Base-by-base conservation (phyloP, 2,888 invertebrate species). In the Allygus modestus region DNA sequence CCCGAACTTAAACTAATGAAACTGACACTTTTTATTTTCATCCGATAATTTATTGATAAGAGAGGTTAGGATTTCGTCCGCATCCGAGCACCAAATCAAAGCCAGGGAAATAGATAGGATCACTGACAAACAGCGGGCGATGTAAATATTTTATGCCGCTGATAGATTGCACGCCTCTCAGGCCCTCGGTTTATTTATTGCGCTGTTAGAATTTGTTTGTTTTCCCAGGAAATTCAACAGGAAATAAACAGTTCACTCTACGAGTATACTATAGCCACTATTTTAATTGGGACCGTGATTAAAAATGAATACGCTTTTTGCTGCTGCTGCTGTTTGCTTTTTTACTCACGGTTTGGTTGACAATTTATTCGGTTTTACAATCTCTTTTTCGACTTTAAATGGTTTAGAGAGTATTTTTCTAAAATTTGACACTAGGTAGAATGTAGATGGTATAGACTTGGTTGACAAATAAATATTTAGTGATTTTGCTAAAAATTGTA, bases 91-190 rank as follows among this genome's bases (percentile, higher is more conserved):
- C 71, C 37, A 41, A 71, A 71, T 71, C 71, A 71, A 41, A 71
- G 71, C 71, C 41, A 9, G 41, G 11, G 41, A 41, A 41, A 71
- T 71, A 71, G 71, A 69, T 69, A 33, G 69, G 33, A 41, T 31
- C 71, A n/a, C 71, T 71, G 71, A 37, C 69, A 69, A 41, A 71
- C 41, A 71, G 71, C 33, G 41, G 41, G 37, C 41, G 20, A 41
- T 20, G 71, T 71, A 71, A 71, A 71, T 71, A 71, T 71, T 71
- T 71, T 71, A 71, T 71, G 71, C 41, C 12, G 71, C 71, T 71
- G 71, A 71, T 71, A 71, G 71, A 71, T 69, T 69, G 69, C 11
- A 5, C 71, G 71, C 33, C 23, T 12, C 41, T 28, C 28, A 17
- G 65, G 65, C 65, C 31, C 20, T 1, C 31, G 28, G 26, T 31